Percentiles rank a stretch among this genome's conserved stretches.
These are phyloP conservation scores for Keiferia lycopersicella DNA, from an alignment of 2,888 invertebrate genomes.

Conservation along the genomic window DNA sequence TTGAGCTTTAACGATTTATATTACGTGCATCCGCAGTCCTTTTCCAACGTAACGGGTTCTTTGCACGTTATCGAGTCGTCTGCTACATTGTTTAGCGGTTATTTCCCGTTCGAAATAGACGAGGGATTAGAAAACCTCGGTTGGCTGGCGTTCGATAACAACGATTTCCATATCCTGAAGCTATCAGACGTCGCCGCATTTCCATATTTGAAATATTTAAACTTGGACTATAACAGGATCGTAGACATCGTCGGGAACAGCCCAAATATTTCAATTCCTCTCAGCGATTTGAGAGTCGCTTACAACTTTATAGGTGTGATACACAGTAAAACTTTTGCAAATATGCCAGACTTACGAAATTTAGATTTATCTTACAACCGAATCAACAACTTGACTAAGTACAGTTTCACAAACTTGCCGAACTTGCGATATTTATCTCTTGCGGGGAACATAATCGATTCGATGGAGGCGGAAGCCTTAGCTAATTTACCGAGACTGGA, in stretches of 20 bases:
- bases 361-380: conserved; percentile 90
- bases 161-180: conserved; percentile 88
- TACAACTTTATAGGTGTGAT: conserved; percentile 89
- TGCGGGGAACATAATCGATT: conserved; percentile 89
- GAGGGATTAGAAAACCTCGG: conserved; percentile 87
- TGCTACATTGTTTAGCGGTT: conserved; percentile 90
- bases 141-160: conserved; percentile 94
- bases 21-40: conserved; percentile 90
- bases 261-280: conserved; percentile 84
- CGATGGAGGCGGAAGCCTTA: conserved; percentile 88
- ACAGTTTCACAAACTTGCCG: conserved; percentile 89
- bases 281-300: conserved; percentile 90
- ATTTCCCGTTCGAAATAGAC: conserved; percentile 88
- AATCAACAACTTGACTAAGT: conserved; percentile 85
- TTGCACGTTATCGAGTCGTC: conserved; percentile 93
- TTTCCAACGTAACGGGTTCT: conserved; percentile 87
- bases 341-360: conserved; percentile 87
- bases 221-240: conserved; percentile 92
- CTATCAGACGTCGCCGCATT: conserved; percentile 86
- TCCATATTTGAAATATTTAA: conserved; percentile 88
- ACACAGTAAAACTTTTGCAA: conserved; percentile 85
- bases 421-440: conserved; percentile 91
- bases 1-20: conserved; percentile 95
- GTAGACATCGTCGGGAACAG: conserved; percentile 86
- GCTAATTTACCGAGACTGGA: conserved; percentile 88